phyloP scores from a whole-genome alignment of 1,140 invertebrate species.

The Uloborus diversus region DNA sequence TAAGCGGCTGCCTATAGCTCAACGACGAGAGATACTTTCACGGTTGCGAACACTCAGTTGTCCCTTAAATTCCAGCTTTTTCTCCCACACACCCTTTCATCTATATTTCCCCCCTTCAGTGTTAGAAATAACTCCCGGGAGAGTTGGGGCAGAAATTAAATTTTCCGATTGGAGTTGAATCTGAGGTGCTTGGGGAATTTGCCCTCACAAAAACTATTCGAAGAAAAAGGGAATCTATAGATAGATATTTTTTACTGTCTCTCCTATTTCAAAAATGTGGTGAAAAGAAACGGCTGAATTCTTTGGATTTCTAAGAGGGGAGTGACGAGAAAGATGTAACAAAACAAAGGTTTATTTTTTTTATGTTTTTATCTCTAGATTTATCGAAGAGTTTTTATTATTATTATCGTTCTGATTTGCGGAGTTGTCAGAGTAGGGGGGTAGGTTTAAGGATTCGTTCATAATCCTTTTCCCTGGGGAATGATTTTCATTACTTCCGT shows the following conservation, averaged over 20 bases:
- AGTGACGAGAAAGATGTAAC: not conserved
- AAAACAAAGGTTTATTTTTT: not conserved
- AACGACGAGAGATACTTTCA: constrained; percentile 23
- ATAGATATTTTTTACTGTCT: not conserved
- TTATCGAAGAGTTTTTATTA: no score
- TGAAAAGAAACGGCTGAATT: not conserved
- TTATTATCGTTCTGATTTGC: no score
- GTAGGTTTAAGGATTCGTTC: no score
- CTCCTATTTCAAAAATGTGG: not conserved
- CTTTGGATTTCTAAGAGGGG: no score
- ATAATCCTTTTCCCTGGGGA: no score
- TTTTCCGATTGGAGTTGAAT: constrained; percentile 51
- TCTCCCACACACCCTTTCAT: constrained; percentile 6
- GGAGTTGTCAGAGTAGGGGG: no score
- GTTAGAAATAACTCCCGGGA: constrained; percentile 47
- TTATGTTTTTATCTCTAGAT: no score
- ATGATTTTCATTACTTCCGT: no score
- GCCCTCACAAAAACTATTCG: not conserved
- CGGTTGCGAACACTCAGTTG: constrained; percentile 34
- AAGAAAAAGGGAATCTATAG: not conserved
- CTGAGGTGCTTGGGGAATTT: constrained; percentile 33
- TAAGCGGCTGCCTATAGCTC: not conserved
- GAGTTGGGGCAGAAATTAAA: constrained; percentile 49
- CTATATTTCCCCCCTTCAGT: constrained; percentile 19
- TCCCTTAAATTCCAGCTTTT: not conserved